phyloP scores from a whole-genome alignment of 2,888 invertebrate species.

The Eulithis testata region DNA sequence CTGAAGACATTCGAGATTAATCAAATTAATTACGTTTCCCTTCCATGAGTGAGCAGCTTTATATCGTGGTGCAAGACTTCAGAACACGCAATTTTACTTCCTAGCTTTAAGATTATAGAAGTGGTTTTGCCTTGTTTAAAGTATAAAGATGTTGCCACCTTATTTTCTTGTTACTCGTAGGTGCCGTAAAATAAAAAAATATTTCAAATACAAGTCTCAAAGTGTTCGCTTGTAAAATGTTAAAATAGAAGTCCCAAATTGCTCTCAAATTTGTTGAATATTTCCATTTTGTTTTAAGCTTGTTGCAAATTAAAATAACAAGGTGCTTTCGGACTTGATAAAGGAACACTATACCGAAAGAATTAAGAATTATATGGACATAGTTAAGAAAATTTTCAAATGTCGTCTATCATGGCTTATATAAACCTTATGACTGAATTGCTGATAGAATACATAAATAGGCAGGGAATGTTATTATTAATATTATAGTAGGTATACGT shows the following conservation, averaged over 20 bases:
- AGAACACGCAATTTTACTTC: conserved; percentile 5
- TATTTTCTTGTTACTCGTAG: neutral
- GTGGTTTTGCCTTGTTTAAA: conserved; percentile 6
- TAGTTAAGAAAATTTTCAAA: too few species aligned
- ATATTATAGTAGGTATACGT: too few species aligned
- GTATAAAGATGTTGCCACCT: neutral
- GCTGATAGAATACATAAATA: too few species aligned
- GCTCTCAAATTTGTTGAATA: neutral
- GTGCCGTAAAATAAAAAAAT: neutral
- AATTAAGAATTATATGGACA: too few species aligned
- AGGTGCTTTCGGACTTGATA: too few species aligned
- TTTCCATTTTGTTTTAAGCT: neutral
- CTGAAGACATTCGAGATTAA: conserved; percentile 70
- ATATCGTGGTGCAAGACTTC: conserved; percentile 19
- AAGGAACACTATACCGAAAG: too few species aligned
- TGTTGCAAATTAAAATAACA: neutral
- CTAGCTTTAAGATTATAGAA: neutral
- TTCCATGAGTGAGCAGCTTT: conserved; percentile 55
- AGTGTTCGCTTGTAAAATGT: neutral
- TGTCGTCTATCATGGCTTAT: too few species aligned
- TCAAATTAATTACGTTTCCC: conserved; percentile 77
- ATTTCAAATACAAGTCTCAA: neutral
- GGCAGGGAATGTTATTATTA: too few species aligned
- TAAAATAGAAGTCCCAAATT: neutral
- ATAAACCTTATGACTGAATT: too few species aligned